Evolutionary conservation across 2,888 invertebrate species (phyloP).

Genomic region (Drosophila limbata): DNA sequence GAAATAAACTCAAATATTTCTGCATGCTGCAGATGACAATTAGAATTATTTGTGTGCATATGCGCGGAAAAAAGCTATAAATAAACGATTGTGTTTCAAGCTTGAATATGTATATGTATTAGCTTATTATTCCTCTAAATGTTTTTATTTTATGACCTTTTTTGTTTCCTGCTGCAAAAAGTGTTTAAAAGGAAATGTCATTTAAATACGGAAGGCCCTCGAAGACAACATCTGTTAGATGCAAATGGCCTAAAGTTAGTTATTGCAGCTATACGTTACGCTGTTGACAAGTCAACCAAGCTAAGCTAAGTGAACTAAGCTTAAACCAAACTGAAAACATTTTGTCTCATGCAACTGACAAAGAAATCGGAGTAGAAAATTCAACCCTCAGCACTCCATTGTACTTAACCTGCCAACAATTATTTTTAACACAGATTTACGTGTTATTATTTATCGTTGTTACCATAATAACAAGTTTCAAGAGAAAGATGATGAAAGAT

Average conservation of each 20-base stretch:
- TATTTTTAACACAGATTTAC: neutral
- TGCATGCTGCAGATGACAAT: slow-evolving; percentile 10
- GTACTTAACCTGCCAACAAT: neutral
- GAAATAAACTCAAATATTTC: neutral
- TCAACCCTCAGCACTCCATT: neutral
- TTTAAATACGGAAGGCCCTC: neutral
- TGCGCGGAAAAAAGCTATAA: neutral
- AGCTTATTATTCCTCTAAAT: neutral
- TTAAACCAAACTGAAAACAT: neutral
- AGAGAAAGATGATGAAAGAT: too few species aligned
- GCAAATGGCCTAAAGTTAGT: slow-evolving; percentile 7
- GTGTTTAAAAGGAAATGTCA: neutral
- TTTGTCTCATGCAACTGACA: neutral
- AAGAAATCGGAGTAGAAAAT: neutral
- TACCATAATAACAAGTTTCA: neutral
- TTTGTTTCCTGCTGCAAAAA: neutral
- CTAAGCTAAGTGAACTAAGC: neutral
- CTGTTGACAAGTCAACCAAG: slow-evolving; percentile 2
- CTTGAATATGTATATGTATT: neutral
- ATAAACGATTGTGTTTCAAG: neutral
- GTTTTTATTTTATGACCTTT: neutral
- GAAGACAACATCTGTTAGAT: neutral
- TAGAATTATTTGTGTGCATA: neutral
- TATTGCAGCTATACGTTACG: neutral
- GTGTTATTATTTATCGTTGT: neutral